Base-by-base conservation (phyloP, 1,140 invertebrate species). In the Temnothorax curvispinosus region DNA sequence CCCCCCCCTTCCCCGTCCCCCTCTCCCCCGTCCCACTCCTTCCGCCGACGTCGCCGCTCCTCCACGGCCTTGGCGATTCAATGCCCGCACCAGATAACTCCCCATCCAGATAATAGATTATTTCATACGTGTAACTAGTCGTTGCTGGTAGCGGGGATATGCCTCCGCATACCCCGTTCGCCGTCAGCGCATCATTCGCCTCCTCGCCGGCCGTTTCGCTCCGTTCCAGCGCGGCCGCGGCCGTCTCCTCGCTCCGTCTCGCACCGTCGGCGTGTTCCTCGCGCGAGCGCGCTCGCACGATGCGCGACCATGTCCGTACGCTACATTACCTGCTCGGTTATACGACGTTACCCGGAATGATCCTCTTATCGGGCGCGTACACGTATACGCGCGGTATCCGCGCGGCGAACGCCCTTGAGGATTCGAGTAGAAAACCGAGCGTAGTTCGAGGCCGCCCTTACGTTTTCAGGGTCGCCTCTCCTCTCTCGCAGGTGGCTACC, bases 71-170 rank as follows among this genome's bases (percentile, higher is more conserved):
- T 95, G 94, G 93, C 93, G 92, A 95, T 95, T 95, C 93, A 94
- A 94, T 95, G 93, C 92, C 93, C 94, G 94, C 94, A 94, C 93
- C 91, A 94, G 93, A 95, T 95, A 94, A 94, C 92, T 95, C 93
- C 91, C 93, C 93, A 92, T 92, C 89, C 91, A 94, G 93, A 94
- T 94, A 94, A 95, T 94, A 94, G 92, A 95, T 94, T 93, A 94
- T 95, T 95, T 94, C 93, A 93, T 93, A 94, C 92, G 92, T 92
- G 93, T 93, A 94, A 94, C 94, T 93, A 93, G 94, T 94, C 92
- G 92, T 90, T 90, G 92, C 69, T 91, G 85, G 90, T 89, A 76
- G 86, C 86, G 69, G 82, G 13, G 84, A 27, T 27, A 27, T 27
- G 58, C 27, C 54, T 35, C 81, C 21, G 35, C 67, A 11, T 32